These are phyloP conservation scores for Psammodynastes pulverulentus DNA, from an alignment of 2,113 vertebrate species.

Conservation along the genomic window DNA sequence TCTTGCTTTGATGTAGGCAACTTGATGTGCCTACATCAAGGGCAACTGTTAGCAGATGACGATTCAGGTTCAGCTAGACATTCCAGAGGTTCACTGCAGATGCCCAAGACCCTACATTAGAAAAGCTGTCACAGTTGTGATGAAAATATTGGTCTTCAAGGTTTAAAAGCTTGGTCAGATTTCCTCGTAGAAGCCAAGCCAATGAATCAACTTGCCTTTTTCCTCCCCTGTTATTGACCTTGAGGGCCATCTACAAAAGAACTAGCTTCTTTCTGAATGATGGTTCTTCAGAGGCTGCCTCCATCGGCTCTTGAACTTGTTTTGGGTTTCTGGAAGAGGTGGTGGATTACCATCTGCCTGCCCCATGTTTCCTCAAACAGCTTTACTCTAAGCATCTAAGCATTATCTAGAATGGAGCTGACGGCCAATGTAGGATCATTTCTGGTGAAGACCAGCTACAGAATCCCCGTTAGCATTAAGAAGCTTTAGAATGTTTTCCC, in stretches of 20 bases:
- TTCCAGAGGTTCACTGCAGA: background rate
- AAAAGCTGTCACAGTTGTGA: background rate
- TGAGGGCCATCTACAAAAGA: background rate
- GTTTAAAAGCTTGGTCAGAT: background rate
- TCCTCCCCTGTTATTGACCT: background rate
- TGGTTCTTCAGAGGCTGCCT: background rate
- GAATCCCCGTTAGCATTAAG: background rate
- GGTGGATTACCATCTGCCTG: background rate
- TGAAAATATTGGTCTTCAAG: background rate
- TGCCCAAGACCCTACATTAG: background rate
- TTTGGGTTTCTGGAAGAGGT: background rate
- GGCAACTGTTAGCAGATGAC: background rate
- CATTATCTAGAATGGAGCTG: background rate
- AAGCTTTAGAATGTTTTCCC: background rate
- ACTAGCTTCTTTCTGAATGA: background rate
- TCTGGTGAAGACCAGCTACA: background rate
- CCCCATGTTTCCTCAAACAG: too few relatives aligned
- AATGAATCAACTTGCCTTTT: background rate
- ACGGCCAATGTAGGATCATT: background rate
- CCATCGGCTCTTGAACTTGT: background rate
- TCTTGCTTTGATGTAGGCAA: background rate
- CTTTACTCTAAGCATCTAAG: too few relatives aligned
- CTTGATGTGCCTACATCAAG: too few relatives aligned
- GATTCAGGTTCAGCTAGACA: too few relatives aligned
- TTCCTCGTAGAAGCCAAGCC: background rate